Conservation (phyloP, 2,113 vertebrate species). For the Tylochromis polylepis region DNA sequence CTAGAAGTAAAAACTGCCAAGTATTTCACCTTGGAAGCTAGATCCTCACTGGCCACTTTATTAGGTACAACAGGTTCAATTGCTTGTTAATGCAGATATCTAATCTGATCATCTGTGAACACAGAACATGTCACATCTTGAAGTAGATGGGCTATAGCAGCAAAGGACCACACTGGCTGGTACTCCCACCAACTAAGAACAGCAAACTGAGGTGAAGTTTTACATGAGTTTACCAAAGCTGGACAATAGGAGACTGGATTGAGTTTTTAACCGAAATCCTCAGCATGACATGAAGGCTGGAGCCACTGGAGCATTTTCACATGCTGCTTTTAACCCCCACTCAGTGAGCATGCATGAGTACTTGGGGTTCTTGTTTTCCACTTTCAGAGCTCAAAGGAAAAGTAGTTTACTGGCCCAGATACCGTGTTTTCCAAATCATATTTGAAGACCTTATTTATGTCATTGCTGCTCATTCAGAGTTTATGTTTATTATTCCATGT, state of each 20-base stretch:
- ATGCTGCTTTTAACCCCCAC: not conserved
- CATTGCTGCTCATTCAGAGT: not conserved
- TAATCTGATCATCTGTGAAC: not conserved
- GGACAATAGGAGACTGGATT: not conserved
- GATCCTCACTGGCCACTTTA: not conserved
- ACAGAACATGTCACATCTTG: accelerated
- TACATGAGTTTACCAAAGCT: too few species aligned
- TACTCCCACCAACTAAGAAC: not conserved
- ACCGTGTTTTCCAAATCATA: accelerated
- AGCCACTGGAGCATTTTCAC: not conserved
- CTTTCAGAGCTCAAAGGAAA: not conserved
- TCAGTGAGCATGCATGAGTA: not conserved
- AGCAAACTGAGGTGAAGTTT: not conserved
- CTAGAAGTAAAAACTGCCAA: not conserved
- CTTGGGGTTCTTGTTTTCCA: not conserved
- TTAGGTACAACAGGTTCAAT: not conserved
- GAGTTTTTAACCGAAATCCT: not conserved
- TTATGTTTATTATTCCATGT: not conserved
- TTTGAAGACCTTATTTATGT: not conserved
- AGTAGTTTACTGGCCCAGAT: not conserved
- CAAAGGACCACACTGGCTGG: not conserved
- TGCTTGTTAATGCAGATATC: not conserved
- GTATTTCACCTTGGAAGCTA: not conserved
- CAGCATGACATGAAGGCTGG: not conserved
- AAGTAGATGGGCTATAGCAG: not conserved